These are phyloP conservation scores for Bactericera cockerelli DNA, from an alignment of 1,140 invertebrate species.

Conservation along the genomic window DNA sequence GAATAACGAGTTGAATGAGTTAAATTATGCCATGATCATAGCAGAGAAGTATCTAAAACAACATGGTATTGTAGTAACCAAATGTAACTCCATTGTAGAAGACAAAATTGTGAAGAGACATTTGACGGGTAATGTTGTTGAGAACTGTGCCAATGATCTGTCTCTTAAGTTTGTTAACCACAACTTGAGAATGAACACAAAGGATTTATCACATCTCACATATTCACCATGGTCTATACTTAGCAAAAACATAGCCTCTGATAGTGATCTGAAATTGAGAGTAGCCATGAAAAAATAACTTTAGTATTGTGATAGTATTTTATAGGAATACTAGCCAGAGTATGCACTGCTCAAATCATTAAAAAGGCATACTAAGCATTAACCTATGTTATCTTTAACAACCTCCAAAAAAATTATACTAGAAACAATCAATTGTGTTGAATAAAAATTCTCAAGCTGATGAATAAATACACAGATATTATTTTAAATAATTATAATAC, in stretches of 20 bases:
- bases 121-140: constrained; percentile 35
- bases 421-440: no score
- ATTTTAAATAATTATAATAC: no score
- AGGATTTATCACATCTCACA: not conserved
- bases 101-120: constrained; percentile 90
- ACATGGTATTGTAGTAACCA: constrained; percentile 57
- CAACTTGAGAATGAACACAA: not conserved
- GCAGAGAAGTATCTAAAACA: constrained; percentile 60
- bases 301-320: no score
- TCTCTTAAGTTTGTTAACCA: constrained; percentile 48
- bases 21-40: constrained; percentile 73
- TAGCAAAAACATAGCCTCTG: not conserved
- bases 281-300: not conserved
- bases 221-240: not conserved
- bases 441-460: no score
- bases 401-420: no score
- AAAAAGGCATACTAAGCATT: no score
- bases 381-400: no score
- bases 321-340: not conserved
- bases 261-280: constrained; percentile 1
- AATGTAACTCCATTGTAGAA: constrained; percentile 87
- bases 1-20: constrained; percentile 93
- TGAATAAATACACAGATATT: no score
- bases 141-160: constrained; percentile 44
- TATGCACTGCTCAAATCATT: not conserved